phyloP scores from a whole-genome alignment of 1,140 invertebrate species.

The Pissodes strobi region DNA sequence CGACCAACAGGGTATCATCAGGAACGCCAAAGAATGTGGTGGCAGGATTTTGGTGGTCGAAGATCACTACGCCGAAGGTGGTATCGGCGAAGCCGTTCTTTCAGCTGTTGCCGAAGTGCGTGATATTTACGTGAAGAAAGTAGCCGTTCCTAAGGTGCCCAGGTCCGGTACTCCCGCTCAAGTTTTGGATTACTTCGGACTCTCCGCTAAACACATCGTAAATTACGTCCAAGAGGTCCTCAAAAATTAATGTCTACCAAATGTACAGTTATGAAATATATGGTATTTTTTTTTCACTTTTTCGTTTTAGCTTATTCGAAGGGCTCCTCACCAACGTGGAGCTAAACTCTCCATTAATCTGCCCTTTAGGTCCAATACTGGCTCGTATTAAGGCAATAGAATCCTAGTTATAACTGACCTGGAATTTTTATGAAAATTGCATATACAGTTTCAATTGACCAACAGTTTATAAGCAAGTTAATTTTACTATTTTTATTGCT shows the following conservation, averaged over 20 bases:
- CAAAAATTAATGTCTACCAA: slow-evolving; percentile 60
- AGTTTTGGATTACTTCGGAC: slow-evolving; percentile 87
- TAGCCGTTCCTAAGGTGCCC: slow-evolving; percentile 85
- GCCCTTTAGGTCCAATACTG: too few species aligned
- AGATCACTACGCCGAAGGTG: slow-evolving; percentile 96
- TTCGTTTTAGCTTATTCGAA: too few species aligned
- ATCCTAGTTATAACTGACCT: too few species aligned
- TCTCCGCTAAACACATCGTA: slow-evolving; percentile 80
- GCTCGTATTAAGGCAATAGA: too few species aligned
- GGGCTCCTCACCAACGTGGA: too few species aligned
- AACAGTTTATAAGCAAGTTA: too few species aligned
- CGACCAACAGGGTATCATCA: slow-evolving; percentile 76
- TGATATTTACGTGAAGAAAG: slow-evolving; percentile 76
- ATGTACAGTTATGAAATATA: too few species aligned
- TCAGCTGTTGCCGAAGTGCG: slow-evolving; percentile 76
- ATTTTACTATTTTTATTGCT: too few species aligned
- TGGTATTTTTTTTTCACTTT: too few species aligned
- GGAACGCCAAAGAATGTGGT: slow-evolving; percentile 77
- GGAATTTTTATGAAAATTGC: too few species aligned
- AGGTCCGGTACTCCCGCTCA: slow-evolving; percentile 87
- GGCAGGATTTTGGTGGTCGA: slow-evolving; percentile 92
- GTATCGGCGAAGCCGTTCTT: slow-evolving; percentile 92
- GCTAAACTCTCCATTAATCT: too few species aligned
- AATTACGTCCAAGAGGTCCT: slow-evolving; percentile 69
- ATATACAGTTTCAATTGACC: too few species aligned